phyloP scores from a whole-genome alignment of 2,113 vertebrate genomes.

The Verasper variegatus region DNA sequence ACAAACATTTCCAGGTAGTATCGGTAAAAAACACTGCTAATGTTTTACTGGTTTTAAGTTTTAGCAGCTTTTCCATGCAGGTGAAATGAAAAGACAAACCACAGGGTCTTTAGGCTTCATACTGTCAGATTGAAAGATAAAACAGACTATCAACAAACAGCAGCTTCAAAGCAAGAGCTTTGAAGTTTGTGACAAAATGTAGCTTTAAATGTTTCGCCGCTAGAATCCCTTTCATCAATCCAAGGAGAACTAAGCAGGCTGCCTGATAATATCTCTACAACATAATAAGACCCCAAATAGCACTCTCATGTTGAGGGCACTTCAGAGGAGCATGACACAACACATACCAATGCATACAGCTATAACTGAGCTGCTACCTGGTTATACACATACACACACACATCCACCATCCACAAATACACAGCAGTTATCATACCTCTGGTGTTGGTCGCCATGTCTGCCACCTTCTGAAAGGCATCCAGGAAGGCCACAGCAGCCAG shows the following conservation, averaged over 20 bases:
- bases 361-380: not conserved
- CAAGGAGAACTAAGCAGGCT: conserved; percentile 5
- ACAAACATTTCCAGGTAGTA: not conserved
- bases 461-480: conserved; percentile 99
- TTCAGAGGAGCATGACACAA: conserved; percentile 11
- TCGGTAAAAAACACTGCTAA: not conserved
- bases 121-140: not conserved
- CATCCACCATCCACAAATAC: not conserved
- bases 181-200: conserved; percentile 37
- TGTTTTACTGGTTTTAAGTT: not conserved
- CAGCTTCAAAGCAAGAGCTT: conserved; percentile 11
- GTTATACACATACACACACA: not conserved
- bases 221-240: conserved; percentile 52
- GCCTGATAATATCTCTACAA: conserved; percentile 44
- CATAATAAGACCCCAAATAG: conserved; percentile 22
- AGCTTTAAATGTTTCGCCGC: conserved; percentile 23
- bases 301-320: not conserved
- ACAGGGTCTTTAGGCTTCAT: not conserved
- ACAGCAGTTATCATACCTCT: conserved; percentile 86
- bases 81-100: not conserved
- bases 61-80: not conserved
- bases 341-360: not conserved
- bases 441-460: conserved; percentile 98
- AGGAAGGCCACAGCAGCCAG: conserved; percentile 97
- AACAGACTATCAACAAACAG: not conserved